Base-by-base conservation (phyloP, 2,797 vertebrate genomes). In the Epinephelus awoara region DNA sequence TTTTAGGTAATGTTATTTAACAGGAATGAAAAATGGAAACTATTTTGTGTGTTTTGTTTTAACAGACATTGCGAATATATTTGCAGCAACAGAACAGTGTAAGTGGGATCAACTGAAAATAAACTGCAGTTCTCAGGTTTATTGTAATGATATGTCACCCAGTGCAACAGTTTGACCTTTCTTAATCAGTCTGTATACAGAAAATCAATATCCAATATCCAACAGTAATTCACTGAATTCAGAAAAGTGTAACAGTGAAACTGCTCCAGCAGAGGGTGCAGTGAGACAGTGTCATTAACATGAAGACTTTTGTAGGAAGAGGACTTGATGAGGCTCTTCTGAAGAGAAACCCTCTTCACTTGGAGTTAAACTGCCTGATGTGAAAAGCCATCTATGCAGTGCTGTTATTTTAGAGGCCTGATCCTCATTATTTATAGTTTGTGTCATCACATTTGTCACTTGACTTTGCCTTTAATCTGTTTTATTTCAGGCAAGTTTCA, bases 191-290 rank as follows among this genome's bases (percentile, higher is more conserved):
- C 7, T 34, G 34, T 34, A 34, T 34, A 34, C 34, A 34, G 34
- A 34, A 34, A 34, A 34, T 34, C 34, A 34, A 29, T 8, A 34
- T 34, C 6, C 34, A 34, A 34, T 34, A 34, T 34, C 7, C 34
- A 34, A 8, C 34, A 7, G 34, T 34, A 34, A 34, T 34, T 34
- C 7, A 34, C 34, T 8, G 34, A 34, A 34, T 34, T 34, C 7
- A 34, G 29, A 8, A 44, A 25, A 13, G 19, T 55, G 50, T 38
- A 42, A 23, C 6, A 51, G 29, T 40, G 2, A 14, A 19, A 3
- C 1, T 42, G 10, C 27, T 5, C 62, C 72, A 75, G 78, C 47
- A 80, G 71, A 57, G 65, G 77, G 58, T 29, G 27, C 71, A 44
- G 42, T 34, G 21, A 17, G 50, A 63, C 66, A 25, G 15, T 13